Evolutionary conservation across 2,113 vertebrate genomes (phyloP).

Genomic region (Andinoacara biseriatus): DNA sequence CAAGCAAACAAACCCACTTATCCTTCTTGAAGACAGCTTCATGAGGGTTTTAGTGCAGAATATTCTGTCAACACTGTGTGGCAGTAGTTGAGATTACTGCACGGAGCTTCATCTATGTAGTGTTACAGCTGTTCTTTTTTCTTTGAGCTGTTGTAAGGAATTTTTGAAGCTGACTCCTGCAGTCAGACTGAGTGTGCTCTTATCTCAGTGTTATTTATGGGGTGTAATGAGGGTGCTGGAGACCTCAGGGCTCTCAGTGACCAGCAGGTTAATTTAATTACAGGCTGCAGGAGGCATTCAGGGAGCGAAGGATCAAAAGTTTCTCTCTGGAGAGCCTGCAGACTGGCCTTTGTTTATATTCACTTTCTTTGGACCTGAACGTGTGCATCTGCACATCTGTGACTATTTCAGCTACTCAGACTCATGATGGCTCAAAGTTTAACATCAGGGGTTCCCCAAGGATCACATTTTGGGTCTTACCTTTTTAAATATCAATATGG

Average conservation of each 20-base stretch:
- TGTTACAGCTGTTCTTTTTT: background rate
- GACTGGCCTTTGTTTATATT: background rate
- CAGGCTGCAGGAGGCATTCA: background rate
- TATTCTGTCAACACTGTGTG: background rate
- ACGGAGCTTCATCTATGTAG: background rate
- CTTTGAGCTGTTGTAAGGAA: background rate
- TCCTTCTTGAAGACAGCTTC: background rate
- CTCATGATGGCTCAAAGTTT: background rate
- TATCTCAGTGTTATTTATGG: background rate
- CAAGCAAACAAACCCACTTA: background rate
- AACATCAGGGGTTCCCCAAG: too few species aligned
- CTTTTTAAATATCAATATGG: too few species aligned
- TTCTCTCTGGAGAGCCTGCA: background rate
- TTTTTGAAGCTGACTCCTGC: background rate
- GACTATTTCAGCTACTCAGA: background rate
- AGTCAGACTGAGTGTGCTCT: background rate
- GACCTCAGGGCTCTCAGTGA: constrained; percentile 16
- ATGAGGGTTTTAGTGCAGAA: background rate
- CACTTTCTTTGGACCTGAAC: background rate
- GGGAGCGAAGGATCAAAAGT: background rate
- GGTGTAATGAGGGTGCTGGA: constrained; percentile 15
- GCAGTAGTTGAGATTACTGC: background rate
- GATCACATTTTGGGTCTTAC: too few species aligned
- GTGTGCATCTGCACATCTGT: background rate
- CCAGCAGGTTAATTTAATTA: constrained; percentile 50